phyloP scores from a whole-genome alignment of 2,797 vertebrate genomes.

The Cetoscarus ocellatus region DNA sequence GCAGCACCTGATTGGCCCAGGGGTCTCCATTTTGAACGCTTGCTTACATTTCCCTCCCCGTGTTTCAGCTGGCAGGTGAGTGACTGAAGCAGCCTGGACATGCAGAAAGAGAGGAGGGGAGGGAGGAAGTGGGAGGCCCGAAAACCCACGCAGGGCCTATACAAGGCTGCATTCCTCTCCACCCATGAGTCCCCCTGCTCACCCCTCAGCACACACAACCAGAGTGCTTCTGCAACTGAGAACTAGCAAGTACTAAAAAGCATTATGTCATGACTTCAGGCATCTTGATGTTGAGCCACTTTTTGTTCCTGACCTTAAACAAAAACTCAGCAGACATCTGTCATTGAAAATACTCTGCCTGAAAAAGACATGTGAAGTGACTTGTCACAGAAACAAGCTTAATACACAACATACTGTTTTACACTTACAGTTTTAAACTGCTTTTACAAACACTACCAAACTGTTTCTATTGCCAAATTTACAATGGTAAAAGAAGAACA shows the following conservation, averaged over 20 bases:
- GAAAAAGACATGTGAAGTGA: background rate
- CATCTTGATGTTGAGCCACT: constrained; percentile 49
- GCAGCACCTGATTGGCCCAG: constrained; percentile 51
- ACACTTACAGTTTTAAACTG: no score
- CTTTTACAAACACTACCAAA: background rate
- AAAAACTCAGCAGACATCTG: constrained; percentile 29
- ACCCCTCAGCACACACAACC: constrained; percentile 38
- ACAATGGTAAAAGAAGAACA: background rate
- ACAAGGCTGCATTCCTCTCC: constrained; percentile 90
- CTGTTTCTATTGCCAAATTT: background rate
- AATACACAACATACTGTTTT: background rate
- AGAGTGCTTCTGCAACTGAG: constrained; percentile 57
- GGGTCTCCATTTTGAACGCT: constrained; percentile 74
- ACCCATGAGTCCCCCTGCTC: constrained; percentile 42
- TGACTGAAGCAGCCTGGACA: constrained; percentile 70
- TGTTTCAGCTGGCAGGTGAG: constrained; percentile 76
- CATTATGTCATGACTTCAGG: constrained; percentile 64
- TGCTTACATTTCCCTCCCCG: constrained; percentile 63
- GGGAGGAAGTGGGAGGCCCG: constrained; percentile 67
- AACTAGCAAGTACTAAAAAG: constrained; percentile 43
- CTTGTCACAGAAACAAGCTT: background rate
- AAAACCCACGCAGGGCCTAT: constrained; percentile 86
- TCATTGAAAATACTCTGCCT: background rate
- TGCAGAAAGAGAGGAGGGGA: constrained; percentile 29
- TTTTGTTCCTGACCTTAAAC: constrained; percentile 48